A percentile compares a stretch with the other conserved stretches of the same genome.
phyloP scores from a whole-genome alignment of 2,888 invertebrate genomes.

The Maniola hyperantus region DNA sequence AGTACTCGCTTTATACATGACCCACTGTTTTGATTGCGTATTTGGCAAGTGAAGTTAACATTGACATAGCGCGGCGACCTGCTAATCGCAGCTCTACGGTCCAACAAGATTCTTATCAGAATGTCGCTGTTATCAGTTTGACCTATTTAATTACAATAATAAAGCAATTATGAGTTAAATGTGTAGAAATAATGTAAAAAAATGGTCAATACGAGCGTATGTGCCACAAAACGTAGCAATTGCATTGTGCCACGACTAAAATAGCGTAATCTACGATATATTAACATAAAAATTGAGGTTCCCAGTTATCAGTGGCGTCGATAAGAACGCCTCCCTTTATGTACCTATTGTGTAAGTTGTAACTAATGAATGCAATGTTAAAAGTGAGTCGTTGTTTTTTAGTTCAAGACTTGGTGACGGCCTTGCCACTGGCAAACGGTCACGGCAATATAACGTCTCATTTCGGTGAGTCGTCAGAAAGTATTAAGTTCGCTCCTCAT shows the following conservation, averaged over 20 bases:
- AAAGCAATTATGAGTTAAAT: constrained; percentile 58
- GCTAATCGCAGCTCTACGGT: constrained; percentile 56
- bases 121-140: constrained; percentile 70
- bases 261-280: constrained; percentile 34
- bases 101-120: constrained; percentile 78
- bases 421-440: constrained; percentile 82
- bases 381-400: constrained; percentile 81
- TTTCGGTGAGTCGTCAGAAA: constrained; percentile 80
- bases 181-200: constrained; percentile 36
- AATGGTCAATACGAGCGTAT: constrained; percentile 36
- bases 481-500: constrained; percentile 70
- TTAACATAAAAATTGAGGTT: constrained; percentile 33
- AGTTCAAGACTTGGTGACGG: constrained; percentile 83
- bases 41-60: constrained; percentile 75
- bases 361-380: constrained; percentile 74
- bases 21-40: constrained; percentile 63
- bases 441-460: constrained; percentile 81
- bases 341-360: constrained; percentile 44
- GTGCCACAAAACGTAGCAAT: constrained; percentile 31
- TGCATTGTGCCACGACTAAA: constrained; percentile 24
- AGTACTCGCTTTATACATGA: constrained; percentile 58
- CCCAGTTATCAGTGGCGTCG: constrained; percentile 39
- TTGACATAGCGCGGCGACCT: constrained; percentile 70
- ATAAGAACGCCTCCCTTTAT: constrained; percentile 37
- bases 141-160: constrained; percentile 69